A percentile compares a stretch with the other conserved stretches of the same genome.
phyloP scores from a whole-genome alignment of 2,113 vertebrate species.

The Toxotes chatareus region DNA sequence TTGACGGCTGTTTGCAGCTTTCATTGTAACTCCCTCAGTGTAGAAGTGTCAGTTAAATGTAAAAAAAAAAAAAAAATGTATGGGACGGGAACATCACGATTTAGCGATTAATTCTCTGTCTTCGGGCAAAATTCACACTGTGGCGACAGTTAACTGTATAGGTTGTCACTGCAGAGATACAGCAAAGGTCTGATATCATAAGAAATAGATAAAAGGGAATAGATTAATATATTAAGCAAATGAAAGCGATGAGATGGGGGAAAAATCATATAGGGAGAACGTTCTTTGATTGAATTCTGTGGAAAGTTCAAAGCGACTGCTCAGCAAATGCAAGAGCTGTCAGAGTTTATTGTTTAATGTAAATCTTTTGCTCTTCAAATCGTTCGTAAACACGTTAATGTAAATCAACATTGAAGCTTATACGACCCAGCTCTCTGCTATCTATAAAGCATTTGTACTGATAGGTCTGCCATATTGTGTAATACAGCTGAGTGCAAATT shows the following conservation, averaged over 20 bases:
- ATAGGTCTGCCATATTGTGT: constrained; percentile 16
- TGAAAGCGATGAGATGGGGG: constrained; percentile 48
- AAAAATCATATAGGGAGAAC: constrained; percentile 1
- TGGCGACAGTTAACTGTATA: constrained; percentile 47
- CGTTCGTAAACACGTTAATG: constrained; percentile 34
- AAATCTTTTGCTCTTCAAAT: constrained; percentile 17
- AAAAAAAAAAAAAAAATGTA: constrained; percentile 21
- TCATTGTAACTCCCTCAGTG: constrained; percentile 10
- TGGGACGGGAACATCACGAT: constrained; percentile 45
- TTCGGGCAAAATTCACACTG: constrained; percentile 39
- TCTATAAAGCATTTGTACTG: constrained; percentile 27
- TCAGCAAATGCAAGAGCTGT: constrained; percentile 22
- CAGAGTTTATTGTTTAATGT: constrained; percentile 15
- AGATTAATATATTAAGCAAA: constrained; percentile 76
- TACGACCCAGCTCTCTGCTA: not conserved
- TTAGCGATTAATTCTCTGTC: constrained; percentile 46
- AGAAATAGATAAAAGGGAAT: constrained; percentile 77
- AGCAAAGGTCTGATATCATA: constrained; percentile 66
- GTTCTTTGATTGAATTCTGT: constrained; percentile 43
- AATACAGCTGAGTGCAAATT: constrained; percentile 7
- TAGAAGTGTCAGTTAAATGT: constrained; percentile 42
- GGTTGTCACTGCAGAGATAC: constrained; percentile 52
- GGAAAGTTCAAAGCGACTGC: constrained; percentile 37
- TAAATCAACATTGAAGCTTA: constrained; percentile 16
- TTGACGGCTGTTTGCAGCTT: constrained; percentile 33